Evolutionary conservation across 2,113 vertebrate species (phyloP), one percentile per base, ranked within the genome.

Genomic region (Thunnus maccoyii): DNA sequence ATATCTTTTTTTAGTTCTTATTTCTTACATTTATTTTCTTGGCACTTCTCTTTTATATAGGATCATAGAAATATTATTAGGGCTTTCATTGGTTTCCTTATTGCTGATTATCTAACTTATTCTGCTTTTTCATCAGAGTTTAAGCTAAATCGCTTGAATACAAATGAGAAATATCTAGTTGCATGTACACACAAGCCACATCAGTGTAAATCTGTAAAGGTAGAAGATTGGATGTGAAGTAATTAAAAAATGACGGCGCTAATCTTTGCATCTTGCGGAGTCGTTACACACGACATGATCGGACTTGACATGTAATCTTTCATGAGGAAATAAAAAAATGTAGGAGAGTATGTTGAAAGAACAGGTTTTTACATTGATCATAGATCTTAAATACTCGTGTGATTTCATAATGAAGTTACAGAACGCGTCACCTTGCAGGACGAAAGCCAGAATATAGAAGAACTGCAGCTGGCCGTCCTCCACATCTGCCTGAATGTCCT

Each of bases 361-460:
- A 41, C 36, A 41, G 36, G 9, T 41, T 41, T 41, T 8, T 41
- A 41, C 36, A 41, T 41, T 41, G 36, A 41, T 41, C 2, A 41
- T 41, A 9, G 36, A 41, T 41, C 9, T 9, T 41, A 41, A 41
- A 41, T 9, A 9, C 36, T 41, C 6, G 8, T 41, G 36, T 9
- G 36, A 41, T 8, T 41, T 41, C 36, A 13, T 8, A 5, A 36
- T 51, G 5, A 57, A 22, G 51, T 13, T 12, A 41, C 36, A 41
- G 20, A 41, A 22, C 47, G 0, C 18, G 69, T 87, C 91, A 97
- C 97, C 97, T 96, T 93, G 94, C 54, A 95, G 90, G 48, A 97
- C 88, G 63, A 96, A 97, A 3, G 93, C 95, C 92, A 97, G 89
- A 13, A 97, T 85, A 74, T 97, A 97, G 88, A 96, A 96, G 85